These are phyloP conservation scores for Platichthys stellatus DNA, from an alignment of 2,113 vertebrate genomes.

Conservation along the genomic window DNA sequence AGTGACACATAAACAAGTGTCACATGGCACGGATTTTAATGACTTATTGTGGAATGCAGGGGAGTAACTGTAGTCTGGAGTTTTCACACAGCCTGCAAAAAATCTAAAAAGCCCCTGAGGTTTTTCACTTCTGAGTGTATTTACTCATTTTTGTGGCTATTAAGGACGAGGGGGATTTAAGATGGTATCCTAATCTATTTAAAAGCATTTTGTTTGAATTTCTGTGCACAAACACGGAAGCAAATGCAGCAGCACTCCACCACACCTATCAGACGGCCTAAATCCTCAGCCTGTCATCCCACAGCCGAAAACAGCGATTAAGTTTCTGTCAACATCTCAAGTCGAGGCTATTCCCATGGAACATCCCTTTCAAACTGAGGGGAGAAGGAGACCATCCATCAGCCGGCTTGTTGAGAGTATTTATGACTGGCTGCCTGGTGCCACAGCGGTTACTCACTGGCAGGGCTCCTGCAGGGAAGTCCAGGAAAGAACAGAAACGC, in stretches of 20 bases:
- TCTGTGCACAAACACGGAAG: slow-evolving; percentile 20
- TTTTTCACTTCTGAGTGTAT: not conserved
- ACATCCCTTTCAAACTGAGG: slow-evolving; percentile 63
- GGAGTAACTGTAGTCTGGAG: not conserved
- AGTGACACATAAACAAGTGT: slow-evolving; percentile 28
- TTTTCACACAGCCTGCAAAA: not conserved
- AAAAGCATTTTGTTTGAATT: slow-evolving; percentile 28
- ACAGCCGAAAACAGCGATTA: slow-evolving; percentile 48
- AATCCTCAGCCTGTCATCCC: slow-evolving; percentile 46
- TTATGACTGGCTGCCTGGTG: slow-evolving; percentile 68
- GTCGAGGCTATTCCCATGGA: slow-evolving; percentile 49
- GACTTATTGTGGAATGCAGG: not conserved
- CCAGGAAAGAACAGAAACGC: slow-evolving; percentile 53
- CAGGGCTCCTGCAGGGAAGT: slow-evolving; percentile 54
- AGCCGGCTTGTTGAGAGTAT: slow-evolving; percentile 76
- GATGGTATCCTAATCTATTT: slow-evolving; percentile 11
- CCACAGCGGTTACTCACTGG: slow-evolving; percentile 65
- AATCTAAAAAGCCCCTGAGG: not conserved
- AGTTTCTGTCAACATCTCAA: slow-evolving; percentile 51
- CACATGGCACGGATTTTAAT: not conserved
- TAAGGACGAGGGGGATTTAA: not conserved
- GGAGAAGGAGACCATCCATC: slow-evolving; percentile 70
- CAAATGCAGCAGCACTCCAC: slow-evolving; percentile 1
- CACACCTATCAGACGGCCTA: slow-evolving; percentile 29
- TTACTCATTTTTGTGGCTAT: not conserved